Evolutionary conservation across 1,140 invertebrate species (phyloP), one percentile per base, ranked within the genome.

Genomic region (Neomicropteryx cornuta): DNA sequence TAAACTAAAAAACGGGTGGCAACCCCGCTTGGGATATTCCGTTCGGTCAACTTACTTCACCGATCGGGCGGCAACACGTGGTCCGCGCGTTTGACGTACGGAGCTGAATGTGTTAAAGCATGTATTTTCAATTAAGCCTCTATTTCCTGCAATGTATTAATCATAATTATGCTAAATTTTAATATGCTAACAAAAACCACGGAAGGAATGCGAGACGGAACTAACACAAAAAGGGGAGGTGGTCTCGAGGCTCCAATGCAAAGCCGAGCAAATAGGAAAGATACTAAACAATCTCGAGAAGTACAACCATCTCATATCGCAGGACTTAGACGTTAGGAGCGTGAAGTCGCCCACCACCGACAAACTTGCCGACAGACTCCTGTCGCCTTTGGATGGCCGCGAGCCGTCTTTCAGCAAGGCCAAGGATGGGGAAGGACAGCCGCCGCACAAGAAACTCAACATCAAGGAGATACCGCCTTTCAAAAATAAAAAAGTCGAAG

Each of bases 151-250:
- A n/a, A n/a, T n/a, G n/a, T n/a, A n/a, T n/a, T n/a, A n/a, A n/a
- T n/a, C n/a, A n/a, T n/a, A n/a, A n/a, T n/a, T n/a, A n/a, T n/a
- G n/a, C n/a, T n/a, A n/a, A n/a, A n/a, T n/a, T n/a, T n/a, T n/a
- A n/a, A n/a, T n/a, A n/a, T n/a, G n/a, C n/a, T n/a, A n/a, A n/a
- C n/a, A n/a, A n/a, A n/a, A n/a, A n/a, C n/a, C n/a, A 60, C 45
- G 62, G 55, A 68, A 92, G 87, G 88, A 91, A 73, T 91, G 87
- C 73, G 87, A 91, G 72, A 75, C 79, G 68, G 88, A 91, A 68
- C 73, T 91, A 58, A 88, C 84, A 45, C 84, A 91, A 71, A 90
- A 90, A 64, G 87, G 86, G 48, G 83, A 88, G 68, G 81, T 90
- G 77, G 86, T 91, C 47, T 84, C 83, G 62, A 81, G 86, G 43